Evolutionary conservation across 1,140 invertebrate genomes (phyloP).

Genomic region (Nebria ingens): DNA sequence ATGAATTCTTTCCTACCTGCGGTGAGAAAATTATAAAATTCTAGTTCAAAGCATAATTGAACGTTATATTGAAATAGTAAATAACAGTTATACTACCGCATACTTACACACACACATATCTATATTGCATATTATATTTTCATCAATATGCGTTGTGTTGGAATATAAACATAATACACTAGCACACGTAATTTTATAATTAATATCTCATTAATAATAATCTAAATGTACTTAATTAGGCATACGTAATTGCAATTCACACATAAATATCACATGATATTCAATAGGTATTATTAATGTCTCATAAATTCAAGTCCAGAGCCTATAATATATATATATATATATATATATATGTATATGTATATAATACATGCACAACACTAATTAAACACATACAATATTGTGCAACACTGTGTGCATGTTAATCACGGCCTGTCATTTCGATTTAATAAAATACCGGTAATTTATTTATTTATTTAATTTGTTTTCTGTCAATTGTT

Average conservation of each 20-base stretch:
- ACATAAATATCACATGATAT: constrained; percentile 3
- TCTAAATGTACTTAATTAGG: constrained; percentile 7
- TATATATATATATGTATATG: not conserved
- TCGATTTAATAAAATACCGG: no score
- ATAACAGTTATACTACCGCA: not conserved
- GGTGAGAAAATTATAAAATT: not conserved
- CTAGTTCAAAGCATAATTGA: not conserved
- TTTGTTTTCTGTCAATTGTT: no score
- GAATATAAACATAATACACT: no score
- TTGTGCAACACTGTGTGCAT: not conserved
- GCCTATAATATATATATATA: no score
- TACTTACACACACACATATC: not conserved
- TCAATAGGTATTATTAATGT: constrained; percentile 9
- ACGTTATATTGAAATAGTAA: not conserved
- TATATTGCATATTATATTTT: not conserved
- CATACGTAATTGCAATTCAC: constrained; percentile 7
- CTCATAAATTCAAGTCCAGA: not conserved
- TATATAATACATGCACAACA: not conserved
- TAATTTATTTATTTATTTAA: no score
- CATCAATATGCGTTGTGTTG: not conserved
- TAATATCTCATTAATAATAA: constrained; percentile 10
- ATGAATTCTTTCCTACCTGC: not conserved
- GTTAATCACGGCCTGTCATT: no score
- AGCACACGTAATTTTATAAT: constrained; percentile 10
- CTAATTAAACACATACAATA: not conserved